Conservation (phyloP, 2,797 vertebrate species). For the Catharus ustulatus region DNA sequence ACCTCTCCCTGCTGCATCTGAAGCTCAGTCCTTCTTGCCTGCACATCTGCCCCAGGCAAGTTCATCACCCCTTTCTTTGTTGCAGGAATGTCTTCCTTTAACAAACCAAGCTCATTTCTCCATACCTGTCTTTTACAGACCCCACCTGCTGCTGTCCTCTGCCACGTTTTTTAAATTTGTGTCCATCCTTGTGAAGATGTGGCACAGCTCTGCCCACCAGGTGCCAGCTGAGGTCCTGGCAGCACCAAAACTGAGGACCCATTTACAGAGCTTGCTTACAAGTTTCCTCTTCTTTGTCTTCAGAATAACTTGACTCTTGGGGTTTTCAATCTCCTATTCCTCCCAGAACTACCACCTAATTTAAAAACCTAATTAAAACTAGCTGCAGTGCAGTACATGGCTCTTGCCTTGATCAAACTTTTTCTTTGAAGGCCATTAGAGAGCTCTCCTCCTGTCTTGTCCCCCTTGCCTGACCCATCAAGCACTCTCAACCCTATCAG, state of each 20-base stretch:
- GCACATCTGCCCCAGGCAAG: fast-evolving
- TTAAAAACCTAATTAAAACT: not conserved
- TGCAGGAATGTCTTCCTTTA: not conserved
- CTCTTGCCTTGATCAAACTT: not conserved
- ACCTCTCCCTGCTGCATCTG: not conserved
- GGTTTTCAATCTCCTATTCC: not conserved
- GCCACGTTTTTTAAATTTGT: not conserved
- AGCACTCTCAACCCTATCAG: not conserved
- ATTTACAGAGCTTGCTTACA: not conserved
- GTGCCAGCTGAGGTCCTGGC: not conserved
- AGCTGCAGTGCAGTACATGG: not conserved
- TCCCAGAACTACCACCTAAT: not conserved
- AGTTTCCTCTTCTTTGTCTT: not conserved
- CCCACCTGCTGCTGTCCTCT: not conserved
- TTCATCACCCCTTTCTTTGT: not conserved
- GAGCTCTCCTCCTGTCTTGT: not conserved
- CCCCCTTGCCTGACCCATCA: not conserved
- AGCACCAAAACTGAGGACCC: not conserved
- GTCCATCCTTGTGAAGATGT: not conserved
- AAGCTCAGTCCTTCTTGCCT: not conserved
- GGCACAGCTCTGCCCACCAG: not conserved
- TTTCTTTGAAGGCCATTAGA: not conserved
- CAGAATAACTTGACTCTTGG: not conserved
- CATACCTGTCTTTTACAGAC: not conserved
- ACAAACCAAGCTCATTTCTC: not conserved